These are phyloP conservation scores for Eulemur rubriventer DNA, from an alignment of 2,797 vertebrate species.

Conservation along the genomic window DNA sequence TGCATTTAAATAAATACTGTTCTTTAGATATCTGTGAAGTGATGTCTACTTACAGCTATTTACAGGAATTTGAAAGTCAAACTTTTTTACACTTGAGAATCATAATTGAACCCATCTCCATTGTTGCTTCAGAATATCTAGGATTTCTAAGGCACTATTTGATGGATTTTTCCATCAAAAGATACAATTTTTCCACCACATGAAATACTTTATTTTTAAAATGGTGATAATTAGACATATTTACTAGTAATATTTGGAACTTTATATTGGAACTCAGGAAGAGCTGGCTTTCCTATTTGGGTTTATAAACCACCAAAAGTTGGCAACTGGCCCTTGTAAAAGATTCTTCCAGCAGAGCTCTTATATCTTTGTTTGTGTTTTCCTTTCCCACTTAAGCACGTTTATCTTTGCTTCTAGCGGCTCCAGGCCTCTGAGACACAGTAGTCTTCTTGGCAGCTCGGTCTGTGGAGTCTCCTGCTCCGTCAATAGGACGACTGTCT, in stretches of 20 bases:
- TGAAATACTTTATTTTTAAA: constrained; percentile 30
- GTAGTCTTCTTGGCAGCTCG: neutral
- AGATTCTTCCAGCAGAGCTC: neutral
- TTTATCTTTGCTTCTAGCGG: neutral
- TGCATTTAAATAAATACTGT: neutral
- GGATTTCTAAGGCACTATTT: neutral
- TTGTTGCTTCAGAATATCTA: neutral
- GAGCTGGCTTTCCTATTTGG: neutral
- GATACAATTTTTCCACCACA: neutral
- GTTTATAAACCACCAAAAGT: neutral
- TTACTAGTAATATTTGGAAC: neutral
- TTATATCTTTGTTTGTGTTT: neutral
- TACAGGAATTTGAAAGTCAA: neutral
- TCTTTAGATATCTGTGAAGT: neutral
- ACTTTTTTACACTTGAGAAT: neutral
- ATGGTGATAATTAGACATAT: neutral
- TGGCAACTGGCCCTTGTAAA: neutral
- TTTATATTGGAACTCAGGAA: neutral
- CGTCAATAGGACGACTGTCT: neutral
- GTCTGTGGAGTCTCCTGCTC: neutral
- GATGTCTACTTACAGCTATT: neutral
- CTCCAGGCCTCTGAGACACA: neutral
- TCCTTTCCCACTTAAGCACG: neutral
- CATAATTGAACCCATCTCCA: neutral
- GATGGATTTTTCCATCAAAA: constrained; percentile 9